These are phyloP conservation scores for Alauda arvensis DNA, from an alignment of 2,797 vertebrate species.

Conservation along the genomic window DNA sequence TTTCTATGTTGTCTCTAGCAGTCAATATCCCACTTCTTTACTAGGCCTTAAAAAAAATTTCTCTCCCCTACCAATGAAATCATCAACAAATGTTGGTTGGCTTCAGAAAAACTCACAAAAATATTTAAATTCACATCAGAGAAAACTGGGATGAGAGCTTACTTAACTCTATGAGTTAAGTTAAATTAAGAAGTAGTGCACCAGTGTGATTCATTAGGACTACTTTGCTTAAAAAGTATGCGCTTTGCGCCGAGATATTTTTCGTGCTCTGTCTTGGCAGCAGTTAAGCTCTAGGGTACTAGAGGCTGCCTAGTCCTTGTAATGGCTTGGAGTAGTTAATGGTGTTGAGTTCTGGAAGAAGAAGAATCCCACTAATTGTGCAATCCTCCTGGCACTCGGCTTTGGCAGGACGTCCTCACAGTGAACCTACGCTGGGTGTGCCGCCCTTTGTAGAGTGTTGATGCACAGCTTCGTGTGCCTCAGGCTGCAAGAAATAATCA, in stretches of 20 bases:
- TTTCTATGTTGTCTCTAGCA: background rate
- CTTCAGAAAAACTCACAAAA: background rate
- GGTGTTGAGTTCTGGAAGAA: conserved; percentile 9
- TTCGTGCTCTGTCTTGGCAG: background rate
- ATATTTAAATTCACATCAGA: background rate
- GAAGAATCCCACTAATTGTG: conserved; percentile 51
- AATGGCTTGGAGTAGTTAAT: conserved; percentile 29
- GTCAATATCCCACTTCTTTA: background rate
- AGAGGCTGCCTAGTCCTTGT: background rate
- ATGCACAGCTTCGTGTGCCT: background rate
- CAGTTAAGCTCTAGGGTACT: conserved; percentile 18
- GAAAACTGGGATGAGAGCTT: background rate
- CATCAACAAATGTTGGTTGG: background rate
- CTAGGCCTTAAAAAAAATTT: background rate
- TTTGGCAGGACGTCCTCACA: conserved; percentile 35
- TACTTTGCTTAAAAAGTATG: background rate
- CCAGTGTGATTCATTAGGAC: background rate
- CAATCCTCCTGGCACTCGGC: conserved; percentile 31
- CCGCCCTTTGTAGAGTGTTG: conserved; percentile 17
- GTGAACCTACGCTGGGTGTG: conserved; percentile 50
- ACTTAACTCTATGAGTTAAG: background rate
- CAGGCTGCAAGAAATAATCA: conserved; percentile 21
- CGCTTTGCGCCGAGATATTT: background rate
- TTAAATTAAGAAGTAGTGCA: background rate
- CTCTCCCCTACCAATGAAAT: background rate